Evolutionary conservation across 2,113 vertebrate species (phyloP), one percentile per base, ranked within the genome.

Genomic region (Columbina picui): DNA sequence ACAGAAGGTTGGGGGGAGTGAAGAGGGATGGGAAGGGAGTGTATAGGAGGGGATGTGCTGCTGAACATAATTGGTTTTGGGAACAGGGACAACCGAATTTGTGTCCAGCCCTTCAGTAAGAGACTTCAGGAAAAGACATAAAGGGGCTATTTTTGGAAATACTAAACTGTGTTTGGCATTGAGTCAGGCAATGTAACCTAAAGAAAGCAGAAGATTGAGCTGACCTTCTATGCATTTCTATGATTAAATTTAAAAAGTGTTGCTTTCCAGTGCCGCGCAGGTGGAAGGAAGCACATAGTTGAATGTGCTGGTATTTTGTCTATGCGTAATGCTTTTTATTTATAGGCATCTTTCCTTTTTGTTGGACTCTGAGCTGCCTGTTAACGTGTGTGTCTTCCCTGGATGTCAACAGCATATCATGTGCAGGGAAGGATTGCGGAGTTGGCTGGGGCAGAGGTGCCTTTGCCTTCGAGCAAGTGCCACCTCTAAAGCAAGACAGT

Each of bases 1-100:
- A 70, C n/a, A 83, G 74, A 93, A 95, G 73, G 34, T 26, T 78
- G 52, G 25, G 23, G 61, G 61, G 30, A 79, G 81, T 74, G 50
- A 57, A 80, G 43, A 59, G 27, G 25, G 20, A 14, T 85, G 29
- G 36, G 9, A 8, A 76, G 36, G 11, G 30, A 73, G 14, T 29
- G 17, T 74, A 84, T 41, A 32, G 22, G 30, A 86, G 29, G 67
- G 63, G 38, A 74, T 67, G 25, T 89, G 63, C 68, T 32, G 27
- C 60, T 43, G 27, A 92, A 74, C 12, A 3, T 84, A 92, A 89
- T 26, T 74, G 52, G 32, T 49, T 93, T 90, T 38, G 38, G n/a
- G 60, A 86, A 86, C 22, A 81, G 75, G 29, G 79, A 50, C 57
- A 84, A 60, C 43, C 39, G 43, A 53, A 91, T 82, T 85, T 56